These are phyloP conservation scores for Coptodon bakossiorum DNA, from an alignment of 2,113 vertebrate species.

Conservation along the genomic window DNA sequence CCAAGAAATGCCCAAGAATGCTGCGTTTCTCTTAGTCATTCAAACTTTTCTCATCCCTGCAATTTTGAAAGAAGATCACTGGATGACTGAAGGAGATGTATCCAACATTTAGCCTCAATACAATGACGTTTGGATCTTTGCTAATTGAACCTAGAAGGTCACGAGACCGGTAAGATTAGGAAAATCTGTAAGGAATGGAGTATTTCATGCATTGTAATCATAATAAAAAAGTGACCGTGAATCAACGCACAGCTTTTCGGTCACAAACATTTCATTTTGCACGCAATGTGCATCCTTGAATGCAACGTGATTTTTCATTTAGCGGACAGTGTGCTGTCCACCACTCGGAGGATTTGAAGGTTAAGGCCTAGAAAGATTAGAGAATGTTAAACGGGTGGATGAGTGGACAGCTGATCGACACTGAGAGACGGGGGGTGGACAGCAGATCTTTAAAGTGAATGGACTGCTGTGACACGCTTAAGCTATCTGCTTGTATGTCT, in stretches of 20 bases:
- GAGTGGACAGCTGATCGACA: constrained; percentile 24
- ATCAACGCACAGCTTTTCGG: neutral
- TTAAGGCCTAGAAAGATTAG: constrained; percentile 49
- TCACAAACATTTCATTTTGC: neutral
- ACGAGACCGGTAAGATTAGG: neutral
- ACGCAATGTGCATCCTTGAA: neutral
- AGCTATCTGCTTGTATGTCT: constrained; percentile 11
- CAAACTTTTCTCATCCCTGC: neutral
- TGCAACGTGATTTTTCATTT: constrained; percentile 30
- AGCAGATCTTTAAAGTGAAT: constrained; percentile 33
- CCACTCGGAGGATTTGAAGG: constrained; percentile 30
- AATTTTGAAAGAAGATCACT: neutral
- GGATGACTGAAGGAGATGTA: neutral
- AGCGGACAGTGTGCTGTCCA: neutral
- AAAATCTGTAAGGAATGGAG: neutral
- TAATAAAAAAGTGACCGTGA: neutral
- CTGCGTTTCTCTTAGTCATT: neutral
- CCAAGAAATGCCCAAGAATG: constrained; percentile 13
- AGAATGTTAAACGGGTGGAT: constrained; percentile 26
- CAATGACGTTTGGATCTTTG: neutral
- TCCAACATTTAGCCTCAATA: constrained; percentile 5
- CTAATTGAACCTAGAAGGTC: neutral
- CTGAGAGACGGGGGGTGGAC: neutral
- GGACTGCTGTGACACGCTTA: neutral
- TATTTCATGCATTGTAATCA: neutral